Conservation (phyloP, 2,888 invertebrate genomes). For the Dicyrtomina minuta region DNA sequence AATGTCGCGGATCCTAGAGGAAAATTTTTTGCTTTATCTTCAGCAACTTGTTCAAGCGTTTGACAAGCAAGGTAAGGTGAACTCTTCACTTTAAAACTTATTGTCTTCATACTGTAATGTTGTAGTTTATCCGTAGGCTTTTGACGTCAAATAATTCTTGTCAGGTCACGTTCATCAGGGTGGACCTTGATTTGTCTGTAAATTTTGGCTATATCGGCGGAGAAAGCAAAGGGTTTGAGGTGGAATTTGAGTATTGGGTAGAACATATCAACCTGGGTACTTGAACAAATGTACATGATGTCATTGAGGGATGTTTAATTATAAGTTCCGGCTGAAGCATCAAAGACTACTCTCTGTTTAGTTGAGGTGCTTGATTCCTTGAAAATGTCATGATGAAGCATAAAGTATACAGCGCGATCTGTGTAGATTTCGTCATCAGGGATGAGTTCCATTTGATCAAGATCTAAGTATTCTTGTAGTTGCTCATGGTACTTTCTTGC, state of each 20-base stretch:
- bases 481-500: neutral
- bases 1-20: too few relatives aligned
- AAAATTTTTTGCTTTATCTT: slow-evolving; percentile 38
- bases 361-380: slow-evolving; percentile 51
- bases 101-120: slow-evolving; percentile 46
- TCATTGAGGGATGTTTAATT: slow-evolving; percentile 53
- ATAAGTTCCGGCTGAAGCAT: slow-evolving; percentile 52
- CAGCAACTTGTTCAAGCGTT: slow-evolving; percentile 52
- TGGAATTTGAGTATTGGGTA: slow-evolving; percentile 53
- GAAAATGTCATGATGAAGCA: slow-evolving; percentile 54
- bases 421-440: slow-evolving; percentile 13
- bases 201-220: slow-evolving; percentile 54
- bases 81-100: slow-evolving; percentile 55
- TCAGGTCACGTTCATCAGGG: slow-evolving; percentile 54
- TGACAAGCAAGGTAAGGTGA: slow-evolving; percentile 53
- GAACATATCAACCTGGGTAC: too few relatives aligned
- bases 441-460: slow-evolving; percentile 52
- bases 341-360: slow-evolving; percentile 54
- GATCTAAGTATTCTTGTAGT: slow-evolving; percentile 41
- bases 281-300: slow-evolving; percentile 51
- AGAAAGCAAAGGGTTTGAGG: slow-evolving; percentile 46
- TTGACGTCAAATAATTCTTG: slow-evolving; percentile 55
- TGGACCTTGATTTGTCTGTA: too few relatives aligned
- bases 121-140: slow-evolving; percentile 39
- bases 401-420: slow-evolving; percentile 37